Evolutionary conservation across 2,888 invertebrate genomes (phyloP).

Genomic region (Phortica magna): DNA sequence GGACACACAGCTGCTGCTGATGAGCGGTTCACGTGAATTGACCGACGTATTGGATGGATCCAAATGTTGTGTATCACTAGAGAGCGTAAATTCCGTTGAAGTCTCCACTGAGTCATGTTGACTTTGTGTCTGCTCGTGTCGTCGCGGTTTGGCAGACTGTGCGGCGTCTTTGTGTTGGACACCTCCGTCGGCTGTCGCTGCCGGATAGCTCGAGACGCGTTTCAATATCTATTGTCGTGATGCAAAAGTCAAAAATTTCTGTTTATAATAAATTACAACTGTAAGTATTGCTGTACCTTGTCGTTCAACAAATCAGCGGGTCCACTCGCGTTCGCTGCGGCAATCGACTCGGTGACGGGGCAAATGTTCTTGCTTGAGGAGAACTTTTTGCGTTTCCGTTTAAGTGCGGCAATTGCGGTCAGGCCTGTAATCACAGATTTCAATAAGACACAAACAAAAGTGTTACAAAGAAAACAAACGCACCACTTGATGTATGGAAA

Average conservation of each 20-base stretch:
- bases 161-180: constrained; percentile 74
- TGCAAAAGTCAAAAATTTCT: not conserved
- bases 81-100: constrained; percentile 73
- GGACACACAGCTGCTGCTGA: constrained; percentile 77
- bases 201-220: constrained; percentile 86
- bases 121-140: constrained; percentile 82
- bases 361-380: constrained; percentile 87
- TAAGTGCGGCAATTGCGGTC: constrained; percentile 85
- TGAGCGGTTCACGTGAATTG: constrained; percentile 82
- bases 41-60: constrained; percentile 77
- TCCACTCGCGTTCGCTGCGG: constrained; percentile 57
- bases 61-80: constrained; percentile 66
- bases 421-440: constrained; percentile 59
- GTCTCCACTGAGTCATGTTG: constrained; percentile 81
- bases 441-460: not conserved
- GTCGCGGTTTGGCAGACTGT: constrained; percentile 77
- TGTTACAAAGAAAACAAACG: constrained; percentile 13
- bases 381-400: constrained; percentile 90
- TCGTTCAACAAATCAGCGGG: constrained; percentile 67
- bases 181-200: constrained; percentile 77
- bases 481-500: constrained; percentile 75
- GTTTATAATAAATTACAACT: not conserved
- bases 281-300: constrained; percentile 58
- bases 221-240: constrained; percentile 80
- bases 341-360: constrained; percentile 79